phyloP scores from a whole-genome alignment of 2,113 vertebrate genomes.

The Lamprotornis superbus region DNA sequence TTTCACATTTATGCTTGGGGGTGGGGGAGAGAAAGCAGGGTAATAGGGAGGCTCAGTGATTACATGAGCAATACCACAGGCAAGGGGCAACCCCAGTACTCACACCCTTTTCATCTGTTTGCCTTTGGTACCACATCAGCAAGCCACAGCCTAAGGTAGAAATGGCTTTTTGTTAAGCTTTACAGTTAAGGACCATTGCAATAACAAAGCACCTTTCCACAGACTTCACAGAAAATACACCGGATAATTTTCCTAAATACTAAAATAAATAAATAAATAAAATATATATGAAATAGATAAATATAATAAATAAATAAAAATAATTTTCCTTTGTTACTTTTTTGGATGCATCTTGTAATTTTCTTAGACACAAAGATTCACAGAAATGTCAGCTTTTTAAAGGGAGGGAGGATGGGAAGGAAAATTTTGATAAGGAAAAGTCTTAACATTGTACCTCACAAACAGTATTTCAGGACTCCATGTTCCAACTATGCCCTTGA shows the following conservation, averaged over 20 bases:
- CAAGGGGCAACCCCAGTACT: neutral
- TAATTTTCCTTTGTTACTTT: neutral
- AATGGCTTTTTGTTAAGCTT: neutral
- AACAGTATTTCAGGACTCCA: neutral
- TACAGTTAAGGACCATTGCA: neutral
- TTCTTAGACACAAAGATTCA: neutral
- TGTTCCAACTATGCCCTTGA: neutral
- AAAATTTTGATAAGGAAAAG: neutral
- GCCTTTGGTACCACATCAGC: neutral
- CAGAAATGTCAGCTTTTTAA: neutral
- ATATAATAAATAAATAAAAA: no score
- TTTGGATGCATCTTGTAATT: neutral
- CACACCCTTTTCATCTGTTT: neutral
- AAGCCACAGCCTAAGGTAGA: neutral
- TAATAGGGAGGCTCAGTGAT: neutral
- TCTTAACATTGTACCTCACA: neutral
- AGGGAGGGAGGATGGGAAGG: rapidly evolving
- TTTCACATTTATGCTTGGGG: neutral
- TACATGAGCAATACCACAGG: neutral
- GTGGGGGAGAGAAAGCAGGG: neutral
- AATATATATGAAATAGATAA: no score
- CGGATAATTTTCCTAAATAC: neutral
- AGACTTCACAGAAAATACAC: neutral
- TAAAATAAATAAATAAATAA: no score
- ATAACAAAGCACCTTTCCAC: neutral